phyloP scores from a whole-genome alignment of 1,140 invertebrate genomes.

The Drosophila tropicalis region DNA sequence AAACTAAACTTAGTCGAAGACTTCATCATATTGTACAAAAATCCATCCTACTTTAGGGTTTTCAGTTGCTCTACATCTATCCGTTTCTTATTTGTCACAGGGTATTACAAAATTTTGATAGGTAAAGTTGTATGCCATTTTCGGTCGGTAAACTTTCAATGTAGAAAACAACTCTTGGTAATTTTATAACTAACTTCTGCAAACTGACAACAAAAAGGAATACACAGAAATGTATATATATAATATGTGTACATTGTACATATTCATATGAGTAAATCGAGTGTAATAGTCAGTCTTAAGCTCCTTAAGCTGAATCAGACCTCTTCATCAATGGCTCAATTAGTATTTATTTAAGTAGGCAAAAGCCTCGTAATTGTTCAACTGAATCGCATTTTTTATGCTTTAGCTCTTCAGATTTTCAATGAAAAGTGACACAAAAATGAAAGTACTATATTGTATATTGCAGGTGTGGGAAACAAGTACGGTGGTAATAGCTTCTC shows the following conservation, averaged over 20 bases:
- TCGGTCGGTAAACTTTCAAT: constrained; percentile 76
- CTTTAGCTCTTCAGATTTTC: constrained; percentile 39
- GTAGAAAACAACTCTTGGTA: background rate
- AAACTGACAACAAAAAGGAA: constrained; percentile 32
- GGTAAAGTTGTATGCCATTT: constrained; percentile 78
- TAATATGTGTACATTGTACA: background rate
- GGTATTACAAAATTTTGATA: background rate
- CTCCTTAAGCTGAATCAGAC: too few species aligned
- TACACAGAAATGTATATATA: background rate
- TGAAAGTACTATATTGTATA: constrained; percentile 28
- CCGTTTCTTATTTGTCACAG: background rate
- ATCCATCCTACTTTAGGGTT: too few species aligned
- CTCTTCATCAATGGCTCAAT: constrained; percentile 64
- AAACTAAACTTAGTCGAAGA: constrained; percentile 9
- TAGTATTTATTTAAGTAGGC: constrained; percentile 35
- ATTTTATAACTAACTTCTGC: constrained; percentile 42
- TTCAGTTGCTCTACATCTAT: too few species aligned
- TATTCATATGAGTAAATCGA: too few species aligned
- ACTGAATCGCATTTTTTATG: constrained; percentile 67
- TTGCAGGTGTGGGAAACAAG: background rate
- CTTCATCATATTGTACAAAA: background rate
- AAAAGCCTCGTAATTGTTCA: constrained; percentile 22
- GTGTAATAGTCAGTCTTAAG: constrained; percentile 1
- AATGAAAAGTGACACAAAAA: constrained; percentile 62
- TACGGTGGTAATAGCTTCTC: background rate